Evolutionary conservation across 2,888 invertebrate species (phyloP).

Genomic region (Holacanthella duospinosa): DNA sequence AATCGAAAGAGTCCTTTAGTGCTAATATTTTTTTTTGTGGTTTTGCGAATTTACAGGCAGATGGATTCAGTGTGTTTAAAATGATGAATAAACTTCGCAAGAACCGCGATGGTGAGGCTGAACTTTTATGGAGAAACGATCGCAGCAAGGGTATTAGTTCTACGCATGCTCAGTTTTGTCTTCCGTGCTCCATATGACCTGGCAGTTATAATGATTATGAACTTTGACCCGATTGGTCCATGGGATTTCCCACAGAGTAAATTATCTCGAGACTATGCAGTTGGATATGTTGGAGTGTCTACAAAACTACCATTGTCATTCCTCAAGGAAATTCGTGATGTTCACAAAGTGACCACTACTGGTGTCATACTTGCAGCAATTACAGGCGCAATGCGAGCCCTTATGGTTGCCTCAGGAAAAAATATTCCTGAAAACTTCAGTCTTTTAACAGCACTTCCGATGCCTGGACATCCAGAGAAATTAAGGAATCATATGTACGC

Average conservation of each 20-base stretch:
- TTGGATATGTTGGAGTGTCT: constrained; percentile 15
- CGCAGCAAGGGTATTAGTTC: no score
- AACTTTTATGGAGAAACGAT: not conserved
- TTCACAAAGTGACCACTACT: constrained; percentile 21
- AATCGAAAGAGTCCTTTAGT: no score
- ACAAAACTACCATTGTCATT: constrained; percentile 18
- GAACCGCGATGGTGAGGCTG: not conserved
- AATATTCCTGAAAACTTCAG: constrained; percentile 14
- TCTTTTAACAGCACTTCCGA: constrained; percentile 15
- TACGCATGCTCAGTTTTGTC: not conserved
- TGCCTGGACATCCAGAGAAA: constrained; percentile 12
- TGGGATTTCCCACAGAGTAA: constrained; percentile 26
- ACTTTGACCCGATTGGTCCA: constrained; percentile 24
- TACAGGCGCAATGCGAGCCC: constrained; percentile 28
- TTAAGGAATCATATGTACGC: constrained; percentile 14
- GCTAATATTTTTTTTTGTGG: no score
- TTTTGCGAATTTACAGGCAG: no score
- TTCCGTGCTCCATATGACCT: constrained; percentile 14
- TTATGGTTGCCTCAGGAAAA: constrained; percentile 20
- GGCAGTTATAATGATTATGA: not conserved
- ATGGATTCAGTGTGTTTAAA: constrained; percentile 14
- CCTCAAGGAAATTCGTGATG: constrained; percentile 20
- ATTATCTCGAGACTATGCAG: constrained; percentile 16
- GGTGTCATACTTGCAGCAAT: constrained; percentile 28
- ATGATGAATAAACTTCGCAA: not conserved